Percentiles rank a stretch among this genome's conserved stretches.
These are phyloP conservation scores for Araneus ventricosus DNA, from an alignment of 1,140 invertebrate genomes.

Conservation along the genomic window DNA sequence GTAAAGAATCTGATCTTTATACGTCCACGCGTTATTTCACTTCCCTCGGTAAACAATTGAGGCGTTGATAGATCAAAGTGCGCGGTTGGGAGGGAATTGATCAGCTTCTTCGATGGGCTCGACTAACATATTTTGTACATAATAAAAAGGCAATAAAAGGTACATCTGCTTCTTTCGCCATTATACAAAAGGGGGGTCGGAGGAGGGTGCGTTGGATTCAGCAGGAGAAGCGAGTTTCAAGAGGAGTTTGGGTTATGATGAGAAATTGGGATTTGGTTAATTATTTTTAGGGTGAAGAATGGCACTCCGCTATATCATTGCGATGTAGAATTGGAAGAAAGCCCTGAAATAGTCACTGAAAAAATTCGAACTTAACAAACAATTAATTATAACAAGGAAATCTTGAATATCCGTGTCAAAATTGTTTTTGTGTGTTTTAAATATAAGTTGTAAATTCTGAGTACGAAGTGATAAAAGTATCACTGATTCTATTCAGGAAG, in stretches of 20 bases:
- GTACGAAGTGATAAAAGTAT: too few species aligned
- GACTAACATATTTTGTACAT: background rate
- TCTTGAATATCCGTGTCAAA: too few species aligned
- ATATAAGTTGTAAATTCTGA: too few species aligned
- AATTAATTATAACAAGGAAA: too few species aligned
- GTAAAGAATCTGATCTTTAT: conserved; percentile 59
- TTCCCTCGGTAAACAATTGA: conserved; percentile 54
- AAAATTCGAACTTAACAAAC: too few species aligned
- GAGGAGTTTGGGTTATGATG: background rate
- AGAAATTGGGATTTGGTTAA: background rate
- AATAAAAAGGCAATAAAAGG: conserved; percentile 22
- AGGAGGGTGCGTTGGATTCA: background rate
- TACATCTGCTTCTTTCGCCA: conserved; percentile 1
- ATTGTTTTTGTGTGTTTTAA: too few species aligned
- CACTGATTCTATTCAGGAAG: too few species aligned
- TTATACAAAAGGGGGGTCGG: background rate
- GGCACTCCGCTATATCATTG: too few species aligned
- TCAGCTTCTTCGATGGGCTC: background rate
- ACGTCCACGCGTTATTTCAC: conserved; percentile 34
- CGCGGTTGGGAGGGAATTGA: conserved; percentile 4
- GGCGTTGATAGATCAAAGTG: conserved; percentile 53
- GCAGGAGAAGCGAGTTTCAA: background rate
- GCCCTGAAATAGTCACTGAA: too few species aligned
- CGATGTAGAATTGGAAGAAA: too few species aligned
- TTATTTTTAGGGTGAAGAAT: too few species aligned